A percentile compares a stretch with the other conserved stretches of the same genome.
Conservation (phyloP, 2,888 invertebrate species). For the Lymantria dispar region DNA sequence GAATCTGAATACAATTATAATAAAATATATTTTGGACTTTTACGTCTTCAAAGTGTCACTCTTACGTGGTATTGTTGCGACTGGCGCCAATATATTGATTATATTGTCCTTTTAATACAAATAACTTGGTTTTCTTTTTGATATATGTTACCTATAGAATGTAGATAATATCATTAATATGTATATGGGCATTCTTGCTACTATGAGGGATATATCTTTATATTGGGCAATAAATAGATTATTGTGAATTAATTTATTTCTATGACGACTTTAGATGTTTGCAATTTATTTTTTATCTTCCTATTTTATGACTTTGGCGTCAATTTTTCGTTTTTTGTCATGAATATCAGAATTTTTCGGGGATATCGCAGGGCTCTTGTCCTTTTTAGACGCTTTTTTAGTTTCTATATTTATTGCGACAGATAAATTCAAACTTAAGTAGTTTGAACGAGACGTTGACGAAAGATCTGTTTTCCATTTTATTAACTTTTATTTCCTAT, state of each 20-base stretch:
- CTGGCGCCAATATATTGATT: constrained; percentile 23
- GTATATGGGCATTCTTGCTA: constrained; percentile 10
- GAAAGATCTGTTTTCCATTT: no score
- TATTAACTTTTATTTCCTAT: no score
- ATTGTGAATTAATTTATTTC: neutral
- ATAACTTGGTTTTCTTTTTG: constrained; percentile 13
- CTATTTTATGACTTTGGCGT: no score
- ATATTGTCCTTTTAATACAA: constrained; percentile 14
- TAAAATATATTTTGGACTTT: constrained; percentile 14
- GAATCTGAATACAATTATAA: constrained; percentile 26
- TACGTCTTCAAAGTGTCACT: constrained; percentile 19
- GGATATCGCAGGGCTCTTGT: no score
- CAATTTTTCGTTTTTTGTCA: no score
- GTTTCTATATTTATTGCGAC: no score
- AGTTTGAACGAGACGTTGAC: no score
- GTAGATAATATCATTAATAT: constrained; percentile 3
- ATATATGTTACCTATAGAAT: constrained; percentile 19
- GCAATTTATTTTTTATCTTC: no score
- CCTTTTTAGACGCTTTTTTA: no score
- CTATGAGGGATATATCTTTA: constrained; percentile 4
- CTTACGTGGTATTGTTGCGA: constrained; percentile 19
- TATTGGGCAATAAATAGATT: neutral
- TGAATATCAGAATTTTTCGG: no score
- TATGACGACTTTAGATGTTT: no score
- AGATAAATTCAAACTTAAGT: no score